Conservation (phyloP, 1,140 invertebrate genomes). For the Hycleus cichorii region DNA sequence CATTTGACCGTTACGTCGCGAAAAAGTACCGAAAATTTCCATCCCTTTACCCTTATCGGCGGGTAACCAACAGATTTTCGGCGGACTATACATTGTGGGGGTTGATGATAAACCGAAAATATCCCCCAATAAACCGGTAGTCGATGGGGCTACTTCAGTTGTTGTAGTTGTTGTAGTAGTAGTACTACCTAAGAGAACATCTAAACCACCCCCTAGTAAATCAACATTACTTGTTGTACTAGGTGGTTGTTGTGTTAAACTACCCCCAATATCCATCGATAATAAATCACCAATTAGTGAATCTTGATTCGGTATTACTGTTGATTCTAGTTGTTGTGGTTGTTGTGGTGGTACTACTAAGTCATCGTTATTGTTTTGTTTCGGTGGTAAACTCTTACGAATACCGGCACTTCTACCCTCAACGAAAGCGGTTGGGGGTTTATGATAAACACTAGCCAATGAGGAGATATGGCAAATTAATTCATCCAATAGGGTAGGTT, state of each 20-base stretch:
- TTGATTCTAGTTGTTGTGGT: conserved; percentile 39
- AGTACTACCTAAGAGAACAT: conserved; percentile 62
- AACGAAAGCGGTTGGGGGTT: conserved; percentile 97
- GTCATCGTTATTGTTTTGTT: conserved; percentile 41
- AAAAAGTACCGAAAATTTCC: conserved; percentile 94
- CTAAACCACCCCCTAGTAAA: conserved; percentile 73
- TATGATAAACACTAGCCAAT: conserved; percentile 98
- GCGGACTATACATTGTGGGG: conserved; percentile 61
- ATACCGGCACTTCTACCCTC: conserved; percentile 59
- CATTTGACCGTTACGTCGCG: conserved; percentile 76
- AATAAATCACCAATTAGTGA: conserved; percentile 94
- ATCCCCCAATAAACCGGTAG: conserved; percentile 74
- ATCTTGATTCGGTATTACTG: conserved; percentile 83
- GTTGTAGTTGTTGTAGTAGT: conserved; percentile 38
- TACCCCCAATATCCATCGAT: conserved; percentile 85
- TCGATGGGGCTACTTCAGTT: conserved; percentile 41
- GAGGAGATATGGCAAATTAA: conserved; percentile 98
- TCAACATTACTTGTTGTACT: conserved; percentile 54
- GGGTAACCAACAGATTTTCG: conserved; percentile 87
- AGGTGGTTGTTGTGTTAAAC: conserved; percentile 44
- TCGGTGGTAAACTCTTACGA: conserved; percentile 46
- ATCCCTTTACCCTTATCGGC: conserved; percentile 96
- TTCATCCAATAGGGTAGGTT: conserved; percentile 96
- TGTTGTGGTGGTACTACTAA: conserved; percentile 25
- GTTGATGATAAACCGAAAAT: conserved; percentile 77